phyloP scores from a whole-genome alignment of 53 echinoderm and acorn worm species.

The Echinometra lucunter region DNA sequence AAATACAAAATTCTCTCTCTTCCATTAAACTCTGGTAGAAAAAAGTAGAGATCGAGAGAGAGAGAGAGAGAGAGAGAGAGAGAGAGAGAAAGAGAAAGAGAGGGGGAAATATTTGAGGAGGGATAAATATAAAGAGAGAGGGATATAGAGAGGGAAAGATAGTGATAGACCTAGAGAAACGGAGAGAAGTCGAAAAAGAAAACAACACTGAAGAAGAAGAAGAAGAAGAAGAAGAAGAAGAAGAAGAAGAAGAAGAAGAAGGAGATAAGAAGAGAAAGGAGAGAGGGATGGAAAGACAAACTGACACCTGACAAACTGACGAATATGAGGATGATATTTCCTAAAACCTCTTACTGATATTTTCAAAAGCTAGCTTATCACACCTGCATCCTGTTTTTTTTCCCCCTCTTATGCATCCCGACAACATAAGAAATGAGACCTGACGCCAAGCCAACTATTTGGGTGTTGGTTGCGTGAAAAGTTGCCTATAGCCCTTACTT shows the following conservation, averaged over 20 bases:
- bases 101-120: too few relatives aligned
- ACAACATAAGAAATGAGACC: not conserved
- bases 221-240: not conserved
- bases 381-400: not conserved
- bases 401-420: not conserved
- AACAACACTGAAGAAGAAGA: not conserved
- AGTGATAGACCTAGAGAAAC: not conserved
- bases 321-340: not conserved
- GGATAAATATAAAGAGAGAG: too few relatives aligned
- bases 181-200: not conserved
- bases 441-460: slow-evolving; percentile 7
- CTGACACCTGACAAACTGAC: not conserved
- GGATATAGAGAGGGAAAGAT: too few relatives aligned
- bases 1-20: too few relatives aligned
- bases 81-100: too few relatives aligned
- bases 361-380: not conserved
- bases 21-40: too few relatives aligned
- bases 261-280: not conserved
- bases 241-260: not conserved
- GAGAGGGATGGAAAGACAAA: not conserved
- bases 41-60: too few relatives aligned
- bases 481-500: too few relatives aligned
- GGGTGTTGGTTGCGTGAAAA: not conserved
- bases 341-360: not conserved
- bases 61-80: too few relatives aligned